A percentile compares a stretch with the other conserved stretches of the same genome.
Evolutionary conservation across 2,888 invertebrate genomes (phyloP).

Genomic region (Anthrax anthrax): DNA sequence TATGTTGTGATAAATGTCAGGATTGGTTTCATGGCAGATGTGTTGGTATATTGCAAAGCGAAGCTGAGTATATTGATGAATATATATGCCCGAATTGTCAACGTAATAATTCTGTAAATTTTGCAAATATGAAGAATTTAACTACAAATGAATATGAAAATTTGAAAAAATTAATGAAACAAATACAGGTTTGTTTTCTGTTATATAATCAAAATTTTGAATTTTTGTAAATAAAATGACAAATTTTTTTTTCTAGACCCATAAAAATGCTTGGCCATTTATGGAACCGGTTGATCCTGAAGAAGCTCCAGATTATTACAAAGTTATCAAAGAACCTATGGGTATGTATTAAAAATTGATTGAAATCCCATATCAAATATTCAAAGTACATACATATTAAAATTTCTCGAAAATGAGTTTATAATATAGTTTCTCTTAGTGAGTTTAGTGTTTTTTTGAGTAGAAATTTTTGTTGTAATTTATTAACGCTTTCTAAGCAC

Average conservation of each 20-base stretch:
- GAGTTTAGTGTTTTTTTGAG: too few relatives aligned
- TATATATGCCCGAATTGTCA: conserved; percentile 95
- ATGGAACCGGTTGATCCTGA: conserved; percentile 92
- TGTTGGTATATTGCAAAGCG: conserved; percentile 86
- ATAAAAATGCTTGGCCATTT: conserved; percentile 97
- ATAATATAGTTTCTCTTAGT: too few relatives aligned
- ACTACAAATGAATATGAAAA: conserved; percentile 66
- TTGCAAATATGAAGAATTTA: conserved; percentile 78
- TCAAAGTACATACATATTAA: too few relatives aligned
- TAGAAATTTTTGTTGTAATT: too few relatives aligned
- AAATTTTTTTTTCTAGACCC: conserved; percentile 43
- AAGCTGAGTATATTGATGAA: conserved; percentile 88
- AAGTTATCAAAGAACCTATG: conserved; percentile 91
- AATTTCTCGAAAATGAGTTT: too few relatives aligned
- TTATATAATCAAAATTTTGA: too few relatives aligned
- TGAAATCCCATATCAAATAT: not conserved
- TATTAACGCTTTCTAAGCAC: too few relatives aligned
- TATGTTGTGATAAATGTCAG: conserved; percentile 96
- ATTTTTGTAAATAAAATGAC: too few relatives aligned
- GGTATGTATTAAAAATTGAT: conserved; percentile 43
- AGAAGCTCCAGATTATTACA: conserved; percentile 94
- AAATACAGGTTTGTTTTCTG: conserved; percentile 58
- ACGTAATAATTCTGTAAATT: conserved; percentile 74
- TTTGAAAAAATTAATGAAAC: conserved; percentile 72
- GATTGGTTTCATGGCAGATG: conserved; percentile 99